These are phyloP conservation scores for Athetis lepigone DNA, from an alignment of 2,888 invertebrate species.

Conservation along the genomic window DNA sequence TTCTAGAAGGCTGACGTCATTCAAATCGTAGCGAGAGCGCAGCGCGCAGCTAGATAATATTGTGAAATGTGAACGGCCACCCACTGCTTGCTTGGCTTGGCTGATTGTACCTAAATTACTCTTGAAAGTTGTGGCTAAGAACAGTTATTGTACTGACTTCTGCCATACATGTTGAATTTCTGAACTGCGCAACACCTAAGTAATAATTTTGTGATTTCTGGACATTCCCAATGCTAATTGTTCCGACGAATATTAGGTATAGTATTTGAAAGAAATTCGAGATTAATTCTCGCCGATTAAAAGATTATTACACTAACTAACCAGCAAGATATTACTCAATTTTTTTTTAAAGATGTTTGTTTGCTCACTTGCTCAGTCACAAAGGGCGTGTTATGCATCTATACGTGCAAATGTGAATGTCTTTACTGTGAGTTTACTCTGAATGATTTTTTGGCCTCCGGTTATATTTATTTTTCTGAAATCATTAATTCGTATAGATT, in stretches of 20 bases:
- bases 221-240: constrained; percentile 87
- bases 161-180: constrained; percentile 86
- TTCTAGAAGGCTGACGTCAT: constrained; percentile 90
- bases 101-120: constrained; percentile 82
- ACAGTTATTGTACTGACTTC: constrained; percentile 87
- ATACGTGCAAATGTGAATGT: constrained; percentile 48
- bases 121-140: constrained; percentile 88
- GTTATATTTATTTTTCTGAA: constrained; percentile 6
- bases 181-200: constrained; percentile 80
- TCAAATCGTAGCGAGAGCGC: constrained; percentile 81
- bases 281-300: constrained; percentile 67
- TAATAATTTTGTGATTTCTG: constrained; percentile 84
- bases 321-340: constrained; percentile 38
- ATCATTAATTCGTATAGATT: constrained; percentile 5
- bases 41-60: constrained; percentile 85
- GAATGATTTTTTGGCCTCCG: constrained; percentile 19
- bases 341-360: constrained; percentile 24
- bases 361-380: constrained; percentile 43
- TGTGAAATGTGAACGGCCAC: constrained; percentile 90
- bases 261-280: constrained; percentile 79
- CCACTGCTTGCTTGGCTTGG: constrained; percentile 85
- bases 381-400: constrained; percentile 44
- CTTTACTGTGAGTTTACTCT: constrained; percentile 48
- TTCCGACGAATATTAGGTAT: constrained; percentile 88
- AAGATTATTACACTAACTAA: constrained; percentile 52